Conservation (phyloP, 2,888 invertebrate genomes). For the Agrotis exclamationis region DNA sequence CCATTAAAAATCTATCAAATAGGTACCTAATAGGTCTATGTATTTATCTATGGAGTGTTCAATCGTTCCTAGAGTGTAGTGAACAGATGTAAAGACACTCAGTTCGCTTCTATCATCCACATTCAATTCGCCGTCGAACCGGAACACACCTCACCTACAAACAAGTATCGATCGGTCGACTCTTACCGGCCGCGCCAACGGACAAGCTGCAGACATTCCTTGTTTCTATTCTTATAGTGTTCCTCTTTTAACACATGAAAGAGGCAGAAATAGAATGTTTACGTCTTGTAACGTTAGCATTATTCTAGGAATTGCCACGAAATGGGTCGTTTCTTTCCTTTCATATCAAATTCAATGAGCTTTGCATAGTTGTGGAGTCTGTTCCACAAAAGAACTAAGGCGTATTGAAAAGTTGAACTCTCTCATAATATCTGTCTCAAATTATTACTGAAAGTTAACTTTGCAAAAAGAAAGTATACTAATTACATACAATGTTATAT, state of each 20-base stretch:
- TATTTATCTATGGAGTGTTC: background rate
- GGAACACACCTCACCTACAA: constrained; percentile 43
- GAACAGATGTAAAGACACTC: constrained; percentile 4
- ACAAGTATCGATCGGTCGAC: constrained; percentile 44
- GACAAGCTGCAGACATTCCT: constrained; percentile 40
- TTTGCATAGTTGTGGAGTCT: background rate
- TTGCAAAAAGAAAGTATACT: background rate
- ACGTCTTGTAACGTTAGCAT: constrained; percentile 21
- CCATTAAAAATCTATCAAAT: background rate
- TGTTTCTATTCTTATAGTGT: constrained; percentile 36
- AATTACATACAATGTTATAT: too few species aligned
- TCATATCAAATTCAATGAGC: background rate
- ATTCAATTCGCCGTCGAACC: constrained; percentile 18
- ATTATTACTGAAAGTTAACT: background rate
- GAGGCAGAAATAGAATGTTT: constrained; percentile 40
- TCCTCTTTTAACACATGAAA: constrained; percentile 41
- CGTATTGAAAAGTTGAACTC: background rate
- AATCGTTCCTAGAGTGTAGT: background rate
- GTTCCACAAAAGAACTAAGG: background rate
- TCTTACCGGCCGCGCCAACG: constrained; percentile 24
- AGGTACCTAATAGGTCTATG: background rate
- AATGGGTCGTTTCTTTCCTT: constrained; percentile 8
- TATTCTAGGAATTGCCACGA: constrained; percentile 25
- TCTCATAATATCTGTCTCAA: background rate
- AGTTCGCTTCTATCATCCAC: constrained; percentile 9